Evolutionary conservation across 2,113 vertebrate species (phyloP).

Genomic region (Felis chaus): DNA sequence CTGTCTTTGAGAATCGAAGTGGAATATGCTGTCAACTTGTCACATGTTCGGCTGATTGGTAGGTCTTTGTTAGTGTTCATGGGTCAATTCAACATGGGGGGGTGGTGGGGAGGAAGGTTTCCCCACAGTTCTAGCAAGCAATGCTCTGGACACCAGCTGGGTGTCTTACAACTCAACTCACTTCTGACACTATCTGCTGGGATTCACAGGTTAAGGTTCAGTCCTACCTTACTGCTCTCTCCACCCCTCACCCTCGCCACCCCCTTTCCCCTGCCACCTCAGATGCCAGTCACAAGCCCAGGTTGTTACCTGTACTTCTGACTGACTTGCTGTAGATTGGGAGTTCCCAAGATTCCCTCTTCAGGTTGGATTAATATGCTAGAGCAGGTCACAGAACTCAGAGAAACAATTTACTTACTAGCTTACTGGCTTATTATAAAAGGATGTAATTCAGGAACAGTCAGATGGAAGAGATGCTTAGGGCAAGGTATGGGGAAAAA

Average conservation of each 20-base stretch:
- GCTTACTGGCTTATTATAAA: background rate
- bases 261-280: background rate
- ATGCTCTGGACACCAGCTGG: background rate
- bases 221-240: background rate
- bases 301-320: background rate
- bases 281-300: background rate
- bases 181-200: background rate
- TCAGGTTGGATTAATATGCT: background rate
- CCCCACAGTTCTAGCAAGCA: background rate
- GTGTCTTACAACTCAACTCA: background rate
- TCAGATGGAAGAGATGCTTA: background rate
- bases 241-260: background rate
- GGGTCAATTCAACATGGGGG: background rate
- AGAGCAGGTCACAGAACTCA: background rate
- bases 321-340: background rate
- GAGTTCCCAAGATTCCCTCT: background rate
- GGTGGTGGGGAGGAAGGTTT: background rate
- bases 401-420: background rate
- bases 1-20: conserved; percentile 86
- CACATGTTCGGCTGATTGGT: conserved; percentile 94
- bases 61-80: conserved; percentile 47
- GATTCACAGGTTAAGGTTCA: background rate
- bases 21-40: conserved; percentile 88
- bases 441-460: background rate
- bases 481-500: background rate